phyloP scores from a whole-genome alignment of 2,797 vertebrate genomes.

The Zalophus californianus region DNA sequence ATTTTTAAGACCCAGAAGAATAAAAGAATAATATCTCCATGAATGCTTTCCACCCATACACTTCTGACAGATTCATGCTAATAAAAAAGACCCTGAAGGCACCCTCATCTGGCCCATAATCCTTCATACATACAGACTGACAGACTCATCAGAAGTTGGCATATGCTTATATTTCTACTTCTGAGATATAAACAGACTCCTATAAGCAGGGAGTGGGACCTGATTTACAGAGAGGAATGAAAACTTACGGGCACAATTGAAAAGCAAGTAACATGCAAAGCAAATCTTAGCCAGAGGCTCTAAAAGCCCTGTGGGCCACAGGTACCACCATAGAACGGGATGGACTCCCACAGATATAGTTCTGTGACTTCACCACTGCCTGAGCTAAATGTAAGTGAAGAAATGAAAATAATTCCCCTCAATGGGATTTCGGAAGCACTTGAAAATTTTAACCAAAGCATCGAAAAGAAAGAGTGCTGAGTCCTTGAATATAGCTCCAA shows the following conservation, averaged over 20 bases:
- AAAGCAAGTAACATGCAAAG: constrained; percentile 61
- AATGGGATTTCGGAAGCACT: not conserved
- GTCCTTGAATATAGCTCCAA: constrained; percentile 33
- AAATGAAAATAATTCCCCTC: constrained; percentile 9
- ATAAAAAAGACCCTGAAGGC: not conserved
- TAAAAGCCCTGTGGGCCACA: not conserved
- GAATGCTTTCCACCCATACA: not conserved
- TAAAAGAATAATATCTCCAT: not conserved
- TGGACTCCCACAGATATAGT: not conserved
- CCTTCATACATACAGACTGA: not conserved
- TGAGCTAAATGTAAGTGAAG: not conserved
- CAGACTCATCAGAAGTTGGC: not conserved
- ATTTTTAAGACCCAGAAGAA: constrained; percentile 47
- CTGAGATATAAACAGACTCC: not conserved
- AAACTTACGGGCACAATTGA: constrained; percentile 12
- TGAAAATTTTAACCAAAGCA: constrained; percentile 30
- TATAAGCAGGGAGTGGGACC: not conserved
- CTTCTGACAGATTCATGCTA: constrained; percentile 15
- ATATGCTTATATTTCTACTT: not conserved
- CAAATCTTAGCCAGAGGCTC: not conserved
- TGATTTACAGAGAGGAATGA: not conserved
- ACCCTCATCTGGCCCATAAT: not conserved
- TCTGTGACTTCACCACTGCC: not conserved
- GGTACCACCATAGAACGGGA: not conserved
- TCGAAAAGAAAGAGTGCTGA: constrained; percentile 22